Conservation (phyloP, 2,797 vertebrate genomes). For the Epinephelus coioides region DNA sequence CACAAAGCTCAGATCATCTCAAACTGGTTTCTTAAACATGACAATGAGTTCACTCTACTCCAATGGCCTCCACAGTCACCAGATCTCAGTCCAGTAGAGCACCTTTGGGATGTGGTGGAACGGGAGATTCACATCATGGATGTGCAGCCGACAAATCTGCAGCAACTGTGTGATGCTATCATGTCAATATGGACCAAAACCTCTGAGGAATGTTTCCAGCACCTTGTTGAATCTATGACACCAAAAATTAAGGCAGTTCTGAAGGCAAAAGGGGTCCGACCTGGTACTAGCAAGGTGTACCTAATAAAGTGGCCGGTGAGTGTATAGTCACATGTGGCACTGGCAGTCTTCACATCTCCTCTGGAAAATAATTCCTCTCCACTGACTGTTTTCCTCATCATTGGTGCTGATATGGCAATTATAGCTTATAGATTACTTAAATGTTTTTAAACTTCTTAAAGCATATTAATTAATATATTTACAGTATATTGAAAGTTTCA, state of each 20-base stretch:
- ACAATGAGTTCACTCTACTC: too few species aligned
- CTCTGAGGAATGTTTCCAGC: too few species aligned
- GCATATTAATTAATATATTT: not conserved
- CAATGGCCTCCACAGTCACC: too few species aligned
- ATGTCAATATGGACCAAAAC: constrained; percentile 2
- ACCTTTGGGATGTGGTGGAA: constrained; percentile 51
- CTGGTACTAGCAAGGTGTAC: too few species aligned
- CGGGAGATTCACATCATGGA: constrained; percentile 56
- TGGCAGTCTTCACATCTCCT: not conserved
- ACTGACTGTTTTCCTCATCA: not conserved
- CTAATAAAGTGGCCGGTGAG: too few species aligned
- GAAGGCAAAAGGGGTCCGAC: too few species aligned
- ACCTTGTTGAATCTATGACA: too few species aligned
- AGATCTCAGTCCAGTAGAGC: too few species aligned
- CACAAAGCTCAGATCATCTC: not conserved
- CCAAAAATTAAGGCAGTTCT: too few species aligned
- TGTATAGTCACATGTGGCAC: not conserved
- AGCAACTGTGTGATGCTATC: constrained; percentile 31
- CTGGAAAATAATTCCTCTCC: not conserved
- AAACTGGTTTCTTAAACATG: too few species aligned
- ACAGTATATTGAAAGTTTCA: not conserved
- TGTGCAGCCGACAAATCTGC: constrained; percentile 69
- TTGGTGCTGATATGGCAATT: not conserved
- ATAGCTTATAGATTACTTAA: not conserved
- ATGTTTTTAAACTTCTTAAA: not conserved